Evolutionary conservation across 2,113 vertebrate species (phyloP), one percentile per base, ranked within the genome.

Genomic region (Symphodus melops): DNA sequence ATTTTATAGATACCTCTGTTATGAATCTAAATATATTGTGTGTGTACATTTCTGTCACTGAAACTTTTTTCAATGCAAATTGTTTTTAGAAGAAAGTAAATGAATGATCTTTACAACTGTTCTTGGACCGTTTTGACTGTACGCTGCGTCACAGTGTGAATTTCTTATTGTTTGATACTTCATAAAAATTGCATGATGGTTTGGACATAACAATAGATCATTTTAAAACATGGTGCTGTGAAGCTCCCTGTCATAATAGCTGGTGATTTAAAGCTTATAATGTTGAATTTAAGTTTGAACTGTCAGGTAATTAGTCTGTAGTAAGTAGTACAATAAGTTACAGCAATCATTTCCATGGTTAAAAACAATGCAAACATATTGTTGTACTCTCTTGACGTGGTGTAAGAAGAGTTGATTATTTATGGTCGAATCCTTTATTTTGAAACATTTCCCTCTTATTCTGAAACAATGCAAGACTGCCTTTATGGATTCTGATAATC

Each of bases 111-210:
- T 67, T 28, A 37, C 14, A 44, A 28, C 11, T 46, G 12, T 55
- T 14, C 14, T 16, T 16, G 16, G 5, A 16, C 17, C 7, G 46
- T 39, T 49, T 2, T 57, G 17, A 20, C 12, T 54, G 12, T 75
- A 36, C 58, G 11, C 14, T 70, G 51, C 60, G 60, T 62, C 8
- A 23, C 2, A 65, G 25, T 57, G 41, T 69, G 28, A 62, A 41
- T 66, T 55, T 72, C 4, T n/a, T 59, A 2, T 17, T 23, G 28
- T 66, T 11, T 37, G 33, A n/a, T 17, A n/a, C 48, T 4, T 17
- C 16, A 17, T 51, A 53, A 37, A 25, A 21, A 55, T 14, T 9
- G 21, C 9, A 52, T 25, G 6, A 17, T 14, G 12, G 6, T 48
- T 7, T 72, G 28, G 23, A 49, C 17, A 46, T n/a, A 21, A 68